phyloP scores from a whole-genome alignment of 30 jellyfish, hydroid and myxozoan species.

The Hydra vulgaris region DNA sequence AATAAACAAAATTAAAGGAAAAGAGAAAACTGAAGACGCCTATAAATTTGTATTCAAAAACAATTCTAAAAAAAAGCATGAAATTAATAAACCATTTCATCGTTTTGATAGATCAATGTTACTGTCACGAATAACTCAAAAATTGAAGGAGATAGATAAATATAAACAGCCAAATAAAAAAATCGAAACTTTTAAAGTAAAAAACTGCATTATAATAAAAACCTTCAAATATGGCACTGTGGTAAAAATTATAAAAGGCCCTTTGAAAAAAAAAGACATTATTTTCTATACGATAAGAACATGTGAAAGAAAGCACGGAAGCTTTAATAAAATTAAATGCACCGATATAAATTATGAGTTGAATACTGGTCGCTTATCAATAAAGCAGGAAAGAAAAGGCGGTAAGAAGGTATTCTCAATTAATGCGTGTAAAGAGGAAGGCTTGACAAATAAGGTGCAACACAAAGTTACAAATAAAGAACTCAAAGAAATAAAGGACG shows the following conservation, averaged over 20 bases:
- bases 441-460: background rate
- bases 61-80: slow-evolving; percentile 1
- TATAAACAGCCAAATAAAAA: background rate
- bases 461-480: background rate
- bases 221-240: slow-evolving; percentile 13
- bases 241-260: slow-evolving; percentile 22
- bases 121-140: slow-evolving; percentile 5
- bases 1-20: too few relatives aligned
- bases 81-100: background rate
- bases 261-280: background rate
- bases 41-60: background rate
- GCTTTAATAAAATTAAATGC: background rate
- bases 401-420: slow-evolving; percentile 8
- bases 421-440: slow-evolving; percentile 19
- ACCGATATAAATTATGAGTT: slow-evolving; percentile 11
- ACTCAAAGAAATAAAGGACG: background rate
- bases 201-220: slow-evolving; percentile 16
- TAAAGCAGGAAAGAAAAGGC: slow-evolving; percentile 9
- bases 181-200: slow-evolving; percentile 22
- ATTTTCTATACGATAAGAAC: slow-evolving; percentile 7
- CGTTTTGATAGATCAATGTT: background rate
- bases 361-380: slow-evolving; percentile 14
- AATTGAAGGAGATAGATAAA: background rate
- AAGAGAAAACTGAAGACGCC: background rate
- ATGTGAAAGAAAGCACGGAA: slow-evolving; percentile 2